Base-by-base conservation (phyloP, 2,797 vertebrate genomes). In the Otolemur crassicaudatus region DNA sequence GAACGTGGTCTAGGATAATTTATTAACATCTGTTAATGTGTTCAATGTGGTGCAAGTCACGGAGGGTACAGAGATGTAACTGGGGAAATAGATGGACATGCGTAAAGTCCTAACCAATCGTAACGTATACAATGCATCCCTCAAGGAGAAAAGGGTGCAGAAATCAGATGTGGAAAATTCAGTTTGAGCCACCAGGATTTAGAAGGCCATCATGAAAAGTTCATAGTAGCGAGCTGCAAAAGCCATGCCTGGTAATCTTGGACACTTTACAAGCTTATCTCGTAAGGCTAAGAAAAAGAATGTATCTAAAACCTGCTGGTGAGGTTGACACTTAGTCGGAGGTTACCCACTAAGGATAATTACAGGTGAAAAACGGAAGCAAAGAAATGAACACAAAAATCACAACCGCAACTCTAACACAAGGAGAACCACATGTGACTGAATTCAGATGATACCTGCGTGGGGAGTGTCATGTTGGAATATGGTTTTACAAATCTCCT, bases 1-100 rank as follows among this genome's bases (percentile, higher is more conserved):
- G 73, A 96, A 97, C 65, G 49, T 89, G 83, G 60, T 80, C 70
- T 91, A 56, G 29, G n/a, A 87, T 49, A 82, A 87, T 91, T 43
- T 37, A 87, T 63, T 91, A 67, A 61, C 34, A 60, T 86, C 40
- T n/a, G 27, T 92, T 88, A 53, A 49, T 43, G n/a, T 75, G 25
- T 89, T 60, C 37, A 56, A 75, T 6, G 5, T 61, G 34, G 67
- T 46, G 7, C 53, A 80, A 37, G 34, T 90, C 49, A 75, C 67
- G 25, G 34, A 86, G 70, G 49, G 37, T 27, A 31, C 23, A 20
- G 20, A 29, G 72, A 40, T 49, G 46, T 58, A 60, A 37, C 14
- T 70, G 61, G 60, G 63, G 85, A 87, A 63, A 60, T 46, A 46
- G n/a, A 31, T 14, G 46, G 87, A 83, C 4, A 3, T 12, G 81